Conservation (phyloP, 1,140 invertebrate genomes). For the Lerema accius region DNA sequence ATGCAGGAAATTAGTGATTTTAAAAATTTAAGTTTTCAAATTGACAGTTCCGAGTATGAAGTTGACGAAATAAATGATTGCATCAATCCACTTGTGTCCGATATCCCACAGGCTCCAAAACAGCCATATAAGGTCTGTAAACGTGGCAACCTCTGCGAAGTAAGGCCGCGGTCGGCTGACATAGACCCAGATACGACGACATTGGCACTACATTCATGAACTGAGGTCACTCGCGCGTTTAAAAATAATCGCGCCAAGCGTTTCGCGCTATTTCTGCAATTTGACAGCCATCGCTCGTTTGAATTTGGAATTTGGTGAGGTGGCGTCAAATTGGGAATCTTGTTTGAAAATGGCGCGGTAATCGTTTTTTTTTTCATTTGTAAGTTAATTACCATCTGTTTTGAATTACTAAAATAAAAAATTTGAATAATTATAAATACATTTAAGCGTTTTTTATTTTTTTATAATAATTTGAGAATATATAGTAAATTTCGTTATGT, state of each 20-base stretch:
- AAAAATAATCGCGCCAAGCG: slow-evolving; percentile 67
- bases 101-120: slow-evolving; percentile 53
- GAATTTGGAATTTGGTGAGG: slow-evolving; percentile 40
- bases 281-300: slow-evolving; percentile 48
- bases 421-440: no score
- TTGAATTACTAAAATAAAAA: no score
- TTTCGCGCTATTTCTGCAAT: slow-evolving; percentile 51
- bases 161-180: slow-evolving; percentile 68
- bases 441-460: no score
- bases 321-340: neutral
- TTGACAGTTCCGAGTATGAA: no score
- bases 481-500: no score
- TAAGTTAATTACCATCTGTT: neutral
- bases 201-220: slow-evolving; percentile 81
- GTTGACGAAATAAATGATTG: neutral
- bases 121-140: slow-evolving; percentile 70
- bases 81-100: slow-evolving; percentile 18
- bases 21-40: no score
- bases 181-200: slow-evolving; percentile 78
- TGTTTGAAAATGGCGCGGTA: neutral
- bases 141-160: slow-evolving; percentile 51
- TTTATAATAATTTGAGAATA: no score
- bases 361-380: neutral
- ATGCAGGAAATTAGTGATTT: no score
- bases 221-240: slow-evolving; percentile 76